These are phyloP conservation scores for Sitta carolinensis DNA, from an alignment of 2,797 vertebrate genomes.

Conservation along the genomic window DNA sequence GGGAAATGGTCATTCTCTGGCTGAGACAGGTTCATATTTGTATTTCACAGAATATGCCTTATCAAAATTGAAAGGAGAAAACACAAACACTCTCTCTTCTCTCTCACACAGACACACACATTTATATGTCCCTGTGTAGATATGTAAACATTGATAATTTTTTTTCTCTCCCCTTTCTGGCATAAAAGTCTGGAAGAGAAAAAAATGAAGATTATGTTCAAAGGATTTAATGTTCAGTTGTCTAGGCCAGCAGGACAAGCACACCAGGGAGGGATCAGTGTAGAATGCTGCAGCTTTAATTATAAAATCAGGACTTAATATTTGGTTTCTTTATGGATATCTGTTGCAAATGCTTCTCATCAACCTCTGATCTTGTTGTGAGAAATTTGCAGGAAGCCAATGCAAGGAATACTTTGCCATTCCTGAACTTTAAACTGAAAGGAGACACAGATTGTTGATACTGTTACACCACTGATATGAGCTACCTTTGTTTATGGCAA, in stretches of 20 bases:
- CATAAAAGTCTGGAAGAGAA: neutral
- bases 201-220: neutral
- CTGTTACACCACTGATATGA: neutral
- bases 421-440: neutral
- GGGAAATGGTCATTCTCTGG: neutral
- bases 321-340: neutral
- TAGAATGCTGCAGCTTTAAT: neutral
- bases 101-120: rapidly evolving
- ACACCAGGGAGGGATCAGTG: neutral
- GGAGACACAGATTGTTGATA: neutral
- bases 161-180: neutral
- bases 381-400: neutral
- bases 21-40: neutral
- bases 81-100: neutral
- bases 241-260: neutral
- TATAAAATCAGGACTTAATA: neutral
- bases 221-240: neutral
- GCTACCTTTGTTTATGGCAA: neutral
- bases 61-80: neutral
- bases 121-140: neutral
- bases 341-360: neutral
- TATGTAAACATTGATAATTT: neutral
- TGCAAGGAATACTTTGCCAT: neutral
- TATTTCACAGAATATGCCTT: neutral
- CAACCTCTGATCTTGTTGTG: neutral